Evolutionary conservation across 2,113 vertebrate genomes (phyloP), one percentile per base, ranked within the genome.

Genomic region (Bettongia penicillata): DNA sequence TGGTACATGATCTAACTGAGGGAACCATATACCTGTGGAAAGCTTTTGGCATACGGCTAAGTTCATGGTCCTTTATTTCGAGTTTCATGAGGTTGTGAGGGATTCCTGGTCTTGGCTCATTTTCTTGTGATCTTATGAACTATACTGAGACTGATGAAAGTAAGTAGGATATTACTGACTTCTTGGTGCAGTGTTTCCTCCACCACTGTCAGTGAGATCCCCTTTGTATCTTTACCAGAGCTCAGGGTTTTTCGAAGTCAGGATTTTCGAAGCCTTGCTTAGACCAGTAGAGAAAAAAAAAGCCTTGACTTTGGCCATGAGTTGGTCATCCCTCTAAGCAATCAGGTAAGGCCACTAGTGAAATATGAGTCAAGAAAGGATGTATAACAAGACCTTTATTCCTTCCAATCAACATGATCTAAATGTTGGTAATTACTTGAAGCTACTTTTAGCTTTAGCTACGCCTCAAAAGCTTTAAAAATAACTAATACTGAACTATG

Each of bases 241-340:
- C 92, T 91, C 55, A 89, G 19, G 43, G 43, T 3, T n/a, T n/a
- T n/a, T n/a, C n/a, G 91, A 84, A 55, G 26, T 53, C n/a, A 92
- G 53, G 28, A 84, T 96, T 94, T 95, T 96, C 48, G 93, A 47
- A 95, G 50, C n/a, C 94, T 9, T 90, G 3, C 8, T 95, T 91
- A 91, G n/a, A 84, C 16, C 68, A 84, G n/a, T 43, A 84, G 50
- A 28, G 24, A 93, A 50, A 0, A 0, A 77, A 48, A 68, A 84
- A 68, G 11, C 90, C 23, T 8, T 90, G 50, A 48, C 43, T 91
- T 94, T 51, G 89, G 57, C 24, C 51, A 93, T 52, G 52, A 92
- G n/a, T 50, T 31, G 52, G 3, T 47, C 48, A 48, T 24, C 14
- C n/a, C 89, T 25, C 23, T 26, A n/a, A 25, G 8, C 91, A 93